Percentiles rank a stretch among this genome's conserved stretches.
Evolutionary conservation across 1,140 invertebrate genomes (phyloP).

Genomic region (Plectrocnemia conspersa): DNA sequence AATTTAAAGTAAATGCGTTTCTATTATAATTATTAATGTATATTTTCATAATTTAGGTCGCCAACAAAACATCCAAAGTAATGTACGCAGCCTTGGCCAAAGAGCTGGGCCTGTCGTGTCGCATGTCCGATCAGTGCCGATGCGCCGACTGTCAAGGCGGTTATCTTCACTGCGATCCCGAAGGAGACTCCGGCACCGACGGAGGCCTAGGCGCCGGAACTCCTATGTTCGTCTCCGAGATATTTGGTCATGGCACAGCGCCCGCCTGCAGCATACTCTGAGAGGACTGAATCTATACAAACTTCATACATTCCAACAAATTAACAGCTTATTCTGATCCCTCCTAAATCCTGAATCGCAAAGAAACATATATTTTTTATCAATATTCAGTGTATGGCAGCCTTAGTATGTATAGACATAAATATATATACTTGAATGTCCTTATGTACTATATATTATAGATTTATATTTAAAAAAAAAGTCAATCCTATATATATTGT

Average conservation of each 20-base stretch:
- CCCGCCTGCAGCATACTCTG: constrained; percentile 28
- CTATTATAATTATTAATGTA: too few species aligned
- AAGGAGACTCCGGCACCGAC: constrained; percentile 20
- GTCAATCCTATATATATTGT: too few species aligned
- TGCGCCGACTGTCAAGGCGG: constrained; percentile 32
- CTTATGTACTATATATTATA: too few species aligned
- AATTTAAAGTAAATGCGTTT: not conserved
- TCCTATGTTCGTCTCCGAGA: constrained; percentile 35
- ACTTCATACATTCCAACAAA: too few species aligned
- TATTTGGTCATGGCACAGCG: constrained; percentile 27
- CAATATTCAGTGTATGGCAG: too few species aligned
- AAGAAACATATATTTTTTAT: too few species aligned
- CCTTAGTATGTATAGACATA: too few species aligned
- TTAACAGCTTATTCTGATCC: too few species aligned
- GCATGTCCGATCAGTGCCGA: constrained; percentile 32
- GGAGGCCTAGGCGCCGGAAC: constrained; percentile 31
- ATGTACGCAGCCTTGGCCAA: constrained; percentile 33
- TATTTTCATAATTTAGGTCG: constrained; percentile 17
- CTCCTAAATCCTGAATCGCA: too few species aligned
- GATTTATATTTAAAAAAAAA: too few species aligned
- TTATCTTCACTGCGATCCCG: constrained; percentile 26
- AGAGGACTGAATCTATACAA: too few species aligned
- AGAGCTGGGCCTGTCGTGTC: constrained; percentile 28
- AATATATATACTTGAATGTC: too few species aligned
- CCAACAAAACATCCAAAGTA: constrained; percentile 32